Evolutionary conservation across 2,888 invertebrate species (phyloP), one percentile per base, ranked within the genome.

Genomic region (Thymelicus lineola): DNA sequence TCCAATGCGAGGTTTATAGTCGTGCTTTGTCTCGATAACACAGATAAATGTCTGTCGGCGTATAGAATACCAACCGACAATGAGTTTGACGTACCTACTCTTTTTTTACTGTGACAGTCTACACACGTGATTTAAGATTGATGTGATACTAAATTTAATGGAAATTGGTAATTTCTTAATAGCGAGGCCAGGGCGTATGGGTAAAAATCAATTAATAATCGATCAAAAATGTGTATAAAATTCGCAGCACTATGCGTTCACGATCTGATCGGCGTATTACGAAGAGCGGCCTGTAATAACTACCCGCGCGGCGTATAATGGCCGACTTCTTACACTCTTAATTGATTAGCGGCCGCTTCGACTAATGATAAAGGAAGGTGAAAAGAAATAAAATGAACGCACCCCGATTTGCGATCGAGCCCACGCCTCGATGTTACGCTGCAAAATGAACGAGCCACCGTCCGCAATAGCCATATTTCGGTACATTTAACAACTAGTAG

Each of bases 331-430:
- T 93, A 92, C 90, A 89, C 91, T 93, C 93, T 94, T 94, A 94
- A 94, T 94, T 94, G 94, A 94, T 94, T 94, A 93, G 93, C 94
- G 94, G 94, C 91, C 89, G 90, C 90, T 87, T 86, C 86, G 90
- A 83, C 89, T 94, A 93, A 94, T 94, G 92, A 94, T 92, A 93
- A 93, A 91, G 93, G 88, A 91, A 92, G 90, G 91, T 91, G 90
- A 91, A 93, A 93, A 92, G 90, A 91, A 94, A 93, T 90, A 91
- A 91, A 91, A 90, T 83, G 86, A 86, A 86, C 81, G 83, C 84
- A 83, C 85, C 84, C 86, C 86, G 90, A 91, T 93, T 91, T 90
- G 89, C 89, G 83, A 89, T 87, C 86, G 83, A 83, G 80, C 82
- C 81, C 82, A 83, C 84, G 85, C 82, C 84, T 75, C 79, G 77